Conservation (phyloP, 2,888 invertebrate species). For the Leucophenga maculata region DNA sequence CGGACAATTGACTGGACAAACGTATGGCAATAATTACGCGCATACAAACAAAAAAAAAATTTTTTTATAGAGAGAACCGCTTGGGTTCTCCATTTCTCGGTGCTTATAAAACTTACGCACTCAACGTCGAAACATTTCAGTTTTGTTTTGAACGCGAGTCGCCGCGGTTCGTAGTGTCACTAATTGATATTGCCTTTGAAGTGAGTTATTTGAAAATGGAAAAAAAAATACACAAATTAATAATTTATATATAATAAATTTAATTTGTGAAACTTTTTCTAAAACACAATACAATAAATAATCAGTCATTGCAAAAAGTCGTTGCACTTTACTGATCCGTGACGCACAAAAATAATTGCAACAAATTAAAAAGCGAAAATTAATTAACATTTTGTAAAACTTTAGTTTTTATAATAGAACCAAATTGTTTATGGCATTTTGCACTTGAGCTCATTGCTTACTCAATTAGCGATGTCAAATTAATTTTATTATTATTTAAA, state of each 20-base stretch:
- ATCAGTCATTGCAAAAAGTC: background rate
- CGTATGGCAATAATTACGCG: too few relatives aligned
- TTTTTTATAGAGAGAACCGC: background rate
- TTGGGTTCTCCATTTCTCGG: background rate
- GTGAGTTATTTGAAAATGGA: conserved; percentile 13
- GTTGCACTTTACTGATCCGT: conserved; percentile 2
- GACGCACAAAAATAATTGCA: conserved; percentile 9
- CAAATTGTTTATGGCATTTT: background rate
- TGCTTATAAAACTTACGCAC: conserved; percentile 50
- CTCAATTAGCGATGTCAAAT: conserved; percentile 12
- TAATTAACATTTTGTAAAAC: too few relatives aligned
- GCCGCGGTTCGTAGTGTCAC: conserved; percentile 29
- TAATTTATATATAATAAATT: too few relatives aligned
- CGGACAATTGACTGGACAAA: too few relatives aligned
- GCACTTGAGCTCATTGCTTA: conserved; percentile 27
- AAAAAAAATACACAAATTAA: background rate
- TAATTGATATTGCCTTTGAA: background rate
- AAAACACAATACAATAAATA: too few relatives aligned
- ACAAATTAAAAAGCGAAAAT: background rate
- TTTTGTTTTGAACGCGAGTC: conserved; percentile 43
- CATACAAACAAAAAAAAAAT: background rate
- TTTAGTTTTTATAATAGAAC: too few relatives aligned
- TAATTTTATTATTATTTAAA: background rate
- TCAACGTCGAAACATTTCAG: conserved; percentile 48
- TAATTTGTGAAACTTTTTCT: too few relatives aligned